Base-by-base conservation (phyloP, 2,113 vertebrate species). In the Hyperopisus bebe region DNA sequence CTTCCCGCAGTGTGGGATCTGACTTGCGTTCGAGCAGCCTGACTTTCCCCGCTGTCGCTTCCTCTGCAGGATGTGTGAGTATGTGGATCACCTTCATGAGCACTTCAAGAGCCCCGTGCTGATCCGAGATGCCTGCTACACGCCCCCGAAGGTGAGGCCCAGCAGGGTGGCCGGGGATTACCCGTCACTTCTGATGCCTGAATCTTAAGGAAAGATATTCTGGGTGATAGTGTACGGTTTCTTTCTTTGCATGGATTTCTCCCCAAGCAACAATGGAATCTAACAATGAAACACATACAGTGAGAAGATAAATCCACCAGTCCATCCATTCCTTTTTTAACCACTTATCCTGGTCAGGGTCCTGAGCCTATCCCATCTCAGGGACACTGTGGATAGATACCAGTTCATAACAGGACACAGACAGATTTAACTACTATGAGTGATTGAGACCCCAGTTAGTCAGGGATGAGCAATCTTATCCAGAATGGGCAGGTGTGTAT, bases 21-120 rank as follows among this genome's bases (percentile, higher is more conserved):
- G 83, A n/a, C 46, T 27, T 24, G 10, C 1, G n/a, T n/a, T 15
- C 3, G 31, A 15, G 19, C 19, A 27, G 83, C 21, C 83, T 86
- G 83, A 86, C 44, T 9, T 84, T 47, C 47, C 42, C 13, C 80
- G 0, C 62, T 13, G 10, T 70, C 62, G 0, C 89, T 82, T 88
- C 89, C 70, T 90, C 80, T n/a, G n/a, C 86, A 98, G 97, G 92
- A 97, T 97, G 96, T 98, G 97, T 84, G 97, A 98, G 86, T 97
- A 96, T 46, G 96, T 97, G 1, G 96, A 97, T 88, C 97, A 98
- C 87, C 94, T 98, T 7, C 97, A 98, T 0, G 95, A 98, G 88
- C 97, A 98, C 89, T 98, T 98, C 91, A 94, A 88, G 90, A 94
- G 95, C 88, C 97, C 97, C 0, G 96, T 96, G 44, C 58, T 93